These are phyloP conservation scores for Magallana angulata DNA, from an alignment of 1,140 invertebrate species.

Conservation along the genomic window DNA sequence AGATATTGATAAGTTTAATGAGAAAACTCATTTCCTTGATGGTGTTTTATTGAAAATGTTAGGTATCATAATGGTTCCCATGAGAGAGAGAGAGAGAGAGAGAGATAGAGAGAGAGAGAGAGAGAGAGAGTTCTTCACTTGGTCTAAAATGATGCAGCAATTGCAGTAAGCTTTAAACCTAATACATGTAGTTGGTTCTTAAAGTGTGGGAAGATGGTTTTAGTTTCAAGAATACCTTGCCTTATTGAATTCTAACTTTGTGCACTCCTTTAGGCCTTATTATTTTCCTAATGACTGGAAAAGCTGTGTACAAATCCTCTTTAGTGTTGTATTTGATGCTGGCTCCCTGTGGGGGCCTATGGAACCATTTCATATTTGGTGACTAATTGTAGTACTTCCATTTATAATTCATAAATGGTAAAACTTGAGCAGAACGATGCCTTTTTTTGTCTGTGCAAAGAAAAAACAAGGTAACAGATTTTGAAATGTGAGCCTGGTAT, in stretches of 20 bases:
- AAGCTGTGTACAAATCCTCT: not conserved
- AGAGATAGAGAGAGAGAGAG: too few relatives aligned
- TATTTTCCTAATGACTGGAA: not conserved
- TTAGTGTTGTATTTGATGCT: not conserved
- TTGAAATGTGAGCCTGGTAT: not conserved
- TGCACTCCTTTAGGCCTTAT: too few relatives aligned
- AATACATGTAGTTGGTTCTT: too few relatives aligned
- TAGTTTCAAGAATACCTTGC: too few relatives aligned
- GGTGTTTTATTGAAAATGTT: conserved; percentile 16
- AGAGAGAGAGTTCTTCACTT: too few relatives aligned
- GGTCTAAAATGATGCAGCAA: too few relatives aligned
- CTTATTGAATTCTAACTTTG: too few relatives aligned
- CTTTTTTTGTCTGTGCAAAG: not conserved
- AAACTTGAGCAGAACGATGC: not conserved
- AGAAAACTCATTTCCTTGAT: conserved; percentile 2
- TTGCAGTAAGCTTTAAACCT: too few relatives aligned
- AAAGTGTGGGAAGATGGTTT: too few relatives aligned
- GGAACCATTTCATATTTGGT: conserved; percentile 29
- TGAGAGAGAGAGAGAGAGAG: not conserved
- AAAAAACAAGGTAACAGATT: conserved; percentile 34
- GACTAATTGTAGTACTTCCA: conserved; percentile 22
- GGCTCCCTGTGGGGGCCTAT: not conserved
- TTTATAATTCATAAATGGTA: conserved; percentile 38
- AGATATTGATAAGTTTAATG: conserved; percentile 24
- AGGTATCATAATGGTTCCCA: not conserved